Evolutionary conservation across 2,888 invertebrate species (phyloP).

Genomic region (Heteromurus nitidus): DNA sequence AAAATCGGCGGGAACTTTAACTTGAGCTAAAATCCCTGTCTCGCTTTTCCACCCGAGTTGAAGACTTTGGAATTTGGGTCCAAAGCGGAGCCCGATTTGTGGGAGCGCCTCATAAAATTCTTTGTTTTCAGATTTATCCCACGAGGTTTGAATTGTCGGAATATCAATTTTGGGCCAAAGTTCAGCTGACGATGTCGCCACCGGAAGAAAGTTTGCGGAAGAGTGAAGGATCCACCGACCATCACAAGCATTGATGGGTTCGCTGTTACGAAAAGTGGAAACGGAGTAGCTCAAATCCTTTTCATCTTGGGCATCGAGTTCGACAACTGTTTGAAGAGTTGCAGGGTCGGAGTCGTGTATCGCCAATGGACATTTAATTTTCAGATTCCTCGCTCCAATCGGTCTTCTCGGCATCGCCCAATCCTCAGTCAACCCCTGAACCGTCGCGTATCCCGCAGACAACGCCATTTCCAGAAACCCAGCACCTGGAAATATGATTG

Average conservation of each 20-base stretch:
- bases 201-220: not conserved
- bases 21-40: not conserved
- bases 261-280: not conserved
- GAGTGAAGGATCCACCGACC: not conserved
- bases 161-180: not conserved
- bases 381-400: constrained; percentile 51
- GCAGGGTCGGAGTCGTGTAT: constrained; percentile 17
- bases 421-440: not conserved
- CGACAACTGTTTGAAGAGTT: constrained; percentile 29
- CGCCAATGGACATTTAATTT: constrained; percentile 47
- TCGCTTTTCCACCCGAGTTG: not conserved
- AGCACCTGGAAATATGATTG: constrained; percentile 38
- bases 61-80: constrained; percentile 30
- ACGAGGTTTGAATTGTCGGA: not conserved
- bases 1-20: not conserved
- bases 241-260: not conserved
- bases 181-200: no score
- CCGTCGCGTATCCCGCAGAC: constrained; percentile 28
- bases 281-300: not conserved
- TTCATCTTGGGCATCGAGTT: no score
- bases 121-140: not conserved
- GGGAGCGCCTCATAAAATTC: constrained; percentile 31
- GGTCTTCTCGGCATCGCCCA: not conserved
- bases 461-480: constrained; percentile 53
- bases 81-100: constrained; percentile 47